A percentile compares a stretch with the other conserved stretches of the same genome.
These are phyloP conservation scores for Rhodeus uyekii DNA, from an alignment of 2,797 vertebrate species.

Conservation along the genomic window DNA sequence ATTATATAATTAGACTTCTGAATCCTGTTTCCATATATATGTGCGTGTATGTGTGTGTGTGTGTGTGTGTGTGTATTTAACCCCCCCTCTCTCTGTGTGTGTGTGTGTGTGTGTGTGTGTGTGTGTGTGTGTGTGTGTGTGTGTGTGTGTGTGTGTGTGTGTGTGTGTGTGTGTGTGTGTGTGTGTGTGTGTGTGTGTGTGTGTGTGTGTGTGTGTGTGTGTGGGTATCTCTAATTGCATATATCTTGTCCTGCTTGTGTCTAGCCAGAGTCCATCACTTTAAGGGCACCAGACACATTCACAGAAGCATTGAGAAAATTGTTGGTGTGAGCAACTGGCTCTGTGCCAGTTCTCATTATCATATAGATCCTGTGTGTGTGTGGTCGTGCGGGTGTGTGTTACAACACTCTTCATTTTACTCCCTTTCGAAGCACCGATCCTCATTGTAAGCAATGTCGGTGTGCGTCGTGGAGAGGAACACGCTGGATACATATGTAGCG, in stretches of 20 bases:
- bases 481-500: conserved; percentile 78
- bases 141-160: too few species aligned
- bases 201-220: not conserved
- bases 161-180: too few species aligned
- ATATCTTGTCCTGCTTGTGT: conserved; percentile 49
- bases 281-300: conserved; percentile 39
- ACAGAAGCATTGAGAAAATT: conserved; percentile 50
- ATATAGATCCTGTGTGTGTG: conserved; percentile 55
- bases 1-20: too few species aligned
- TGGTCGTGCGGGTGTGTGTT: not conserved
- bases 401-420: conserved; percentile 6
- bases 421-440: conserved; percentile 15
- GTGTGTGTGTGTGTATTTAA: too few species aligned
- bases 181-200: too few species aligned
- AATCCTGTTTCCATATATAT: too few species aligned
- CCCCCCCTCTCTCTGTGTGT: too few species aligned
- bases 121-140: too few species aligned
- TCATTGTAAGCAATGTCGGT: conserved; percentile 54
- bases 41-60: too few species aligned
- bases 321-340: conserved; percentile 69
- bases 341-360: conserved; percentile 78
- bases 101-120: too few species aligned
- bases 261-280: conserved; percentile 18
- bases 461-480: conserved; percentile 71
- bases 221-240: conserved; percentile 28